These are phyloP conservation scores for Antennarius maculatus DNA, from an alignment of 2,797 vertebrate species.

Conservation along the genomic window DNA sequence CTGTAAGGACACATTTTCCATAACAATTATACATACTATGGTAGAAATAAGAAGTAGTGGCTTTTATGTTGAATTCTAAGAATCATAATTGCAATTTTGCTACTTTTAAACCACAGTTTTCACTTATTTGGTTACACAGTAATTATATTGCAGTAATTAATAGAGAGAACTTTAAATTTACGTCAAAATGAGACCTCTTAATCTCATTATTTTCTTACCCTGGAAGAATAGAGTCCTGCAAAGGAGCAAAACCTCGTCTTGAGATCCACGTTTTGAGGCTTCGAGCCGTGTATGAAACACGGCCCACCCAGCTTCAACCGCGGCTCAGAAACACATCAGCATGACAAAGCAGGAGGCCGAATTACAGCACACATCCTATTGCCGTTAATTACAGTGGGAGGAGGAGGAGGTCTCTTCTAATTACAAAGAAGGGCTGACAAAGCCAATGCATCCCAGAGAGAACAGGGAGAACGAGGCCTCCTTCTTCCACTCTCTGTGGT, in stretches of 20 bases:
- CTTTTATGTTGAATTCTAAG: no score
- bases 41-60: no score
- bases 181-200: no score
- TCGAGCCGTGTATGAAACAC: conserved; percentile 5
- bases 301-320: conserved; percentile 52
- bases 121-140: no score
- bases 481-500: conserved; percentile 58
- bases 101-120: no score
- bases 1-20: no score
- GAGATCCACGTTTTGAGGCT: conserved; percentile 7
- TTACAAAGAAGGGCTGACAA: conserved; percentile 74
- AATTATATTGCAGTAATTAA: no score
- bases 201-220: no score
- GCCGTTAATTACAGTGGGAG: conserved; percentile 73
- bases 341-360: conserved; percentile 66
- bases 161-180: no score
- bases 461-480: conserved; percentile 30
- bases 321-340: conserved; percentile 49
- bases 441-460: conserved; percentile 58
- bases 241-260: not conserved
- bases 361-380: conserved; percentile 68
- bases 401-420: conserved; percentile 71
- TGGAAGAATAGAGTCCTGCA: no score
- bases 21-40: no score
- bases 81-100: no score